Conservation (phyloP, 2,888 invertebrate genomes). For the Nymphalis polychloros region DNA sequence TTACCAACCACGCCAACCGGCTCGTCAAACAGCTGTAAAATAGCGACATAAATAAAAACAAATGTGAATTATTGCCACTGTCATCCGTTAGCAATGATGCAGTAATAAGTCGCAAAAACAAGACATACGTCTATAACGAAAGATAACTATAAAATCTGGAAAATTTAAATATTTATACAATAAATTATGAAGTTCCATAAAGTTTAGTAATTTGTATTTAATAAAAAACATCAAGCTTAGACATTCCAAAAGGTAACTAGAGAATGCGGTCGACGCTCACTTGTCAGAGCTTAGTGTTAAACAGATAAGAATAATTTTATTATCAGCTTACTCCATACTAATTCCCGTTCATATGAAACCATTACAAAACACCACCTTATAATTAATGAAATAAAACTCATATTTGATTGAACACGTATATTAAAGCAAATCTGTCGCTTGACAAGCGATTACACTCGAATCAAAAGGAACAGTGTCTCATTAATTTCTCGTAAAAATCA, state of each 20-base stretch:
- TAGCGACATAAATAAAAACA: too few relatives aligned
- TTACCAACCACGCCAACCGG: too few relatives aligned
- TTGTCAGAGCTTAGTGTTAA: slow-evolving; percentile 36
- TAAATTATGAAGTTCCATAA: too few relatives aligned
- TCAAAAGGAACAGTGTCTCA: slow-evolving; percentile 34
- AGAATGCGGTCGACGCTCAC: slow-evolving; percentile 22
- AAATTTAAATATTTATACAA: too few relatives aligned
- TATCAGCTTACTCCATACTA: slow-evolving; percentile 31
- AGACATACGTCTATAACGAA: too few relatives aligned
- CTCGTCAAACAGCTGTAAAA: too few relatives aligned
- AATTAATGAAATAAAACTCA: background rate
- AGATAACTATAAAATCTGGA: too few relatives aligned
- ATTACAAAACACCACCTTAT: slow-evolving; percentile 2
- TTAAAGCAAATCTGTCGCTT: slow-evolving; percentile 30
- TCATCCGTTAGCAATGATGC: too few relatives aligned
- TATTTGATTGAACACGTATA: background rate
- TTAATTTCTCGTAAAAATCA: slow-evolving; percentile 44
- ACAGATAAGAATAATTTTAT: slow-evolving; percentile 37
- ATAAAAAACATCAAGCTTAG: too few relatives aligned
- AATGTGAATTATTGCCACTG: too few relatives aligned
- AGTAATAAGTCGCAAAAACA: too few relatives aligned
- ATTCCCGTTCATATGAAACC: slow-evolving; percentile 10
- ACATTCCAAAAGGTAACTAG: slow-evolving; percentile 5
- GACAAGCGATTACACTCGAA: slow-evolving; percentile 33
- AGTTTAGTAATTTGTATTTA: too few relatives aligned